A percentile compares a stretch with the other conserved stretches of the same genome.
phyloP scores from a whole-genome alignment of 2,797 vertebrate species.

The Microcaecilia unicolor region DNA sequence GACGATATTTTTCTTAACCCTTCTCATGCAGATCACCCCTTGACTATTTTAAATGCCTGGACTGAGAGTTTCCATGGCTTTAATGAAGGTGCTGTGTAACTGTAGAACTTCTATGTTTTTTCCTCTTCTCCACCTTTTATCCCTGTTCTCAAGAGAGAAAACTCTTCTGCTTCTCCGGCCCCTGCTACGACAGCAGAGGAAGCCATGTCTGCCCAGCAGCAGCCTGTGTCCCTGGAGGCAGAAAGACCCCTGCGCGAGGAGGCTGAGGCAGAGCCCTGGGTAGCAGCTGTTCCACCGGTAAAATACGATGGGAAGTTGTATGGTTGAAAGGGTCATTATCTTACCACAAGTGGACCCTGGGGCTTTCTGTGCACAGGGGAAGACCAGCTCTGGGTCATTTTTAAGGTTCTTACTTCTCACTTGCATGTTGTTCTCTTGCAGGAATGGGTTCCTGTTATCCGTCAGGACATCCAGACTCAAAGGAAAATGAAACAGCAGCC shows the following conservation, averaged over 20 bases:
- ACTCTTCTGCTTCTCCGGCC: slow-evolving; percentile 63
- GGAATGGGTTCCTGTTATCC: slow-evolving; percentile 90
- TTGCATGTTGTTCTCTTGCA: slow-evolving; percentile 12
- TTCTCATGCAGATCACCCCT: too few relatives aligned
- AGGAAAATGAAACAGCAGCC: slow-evolving; percentile 86
- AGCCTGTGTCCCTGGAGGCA: slow-evolving; percentile 36
- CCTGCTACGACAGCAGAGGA: slow-evolving; percentile 84
- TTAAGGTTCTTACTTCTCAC: neutral
- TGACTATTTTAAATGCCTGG: too few relatives aligned
- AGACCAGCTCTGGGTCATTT: neutral
- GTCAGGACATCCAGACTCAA: slow-evolving; percentile 80
- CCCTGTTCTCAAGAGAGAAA: slow-evolving; percentile 48
- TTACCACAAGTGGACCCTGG: neutral
- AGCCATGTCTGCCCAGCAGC: slow-evolving; percentile 66
- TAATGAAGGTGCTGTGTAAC: too few relatives aligned
- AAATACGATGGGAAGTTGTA: slow-evolving; percentile 25
- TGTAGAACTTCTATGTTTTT: neutral
- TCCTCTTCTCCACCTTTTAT: neutral
- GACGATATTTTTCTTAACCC: neutral
- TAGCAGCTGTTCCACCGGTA: slow-evolving; percentile 76
- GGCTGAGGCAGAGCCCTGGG: slow-evolving; percentile 71
- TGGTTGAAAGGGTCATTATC: neutral
- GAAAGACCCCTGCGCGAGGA: slow-evolving; percentile 52
- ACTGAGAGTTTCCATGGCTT: too few relatives aligned
- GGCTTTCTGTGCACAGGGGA: too few relatives aligned